phyloP scores from a whole-genome alignment of 2,113 vertebrate genomes.

The Nerophis ophidion region DNA sequence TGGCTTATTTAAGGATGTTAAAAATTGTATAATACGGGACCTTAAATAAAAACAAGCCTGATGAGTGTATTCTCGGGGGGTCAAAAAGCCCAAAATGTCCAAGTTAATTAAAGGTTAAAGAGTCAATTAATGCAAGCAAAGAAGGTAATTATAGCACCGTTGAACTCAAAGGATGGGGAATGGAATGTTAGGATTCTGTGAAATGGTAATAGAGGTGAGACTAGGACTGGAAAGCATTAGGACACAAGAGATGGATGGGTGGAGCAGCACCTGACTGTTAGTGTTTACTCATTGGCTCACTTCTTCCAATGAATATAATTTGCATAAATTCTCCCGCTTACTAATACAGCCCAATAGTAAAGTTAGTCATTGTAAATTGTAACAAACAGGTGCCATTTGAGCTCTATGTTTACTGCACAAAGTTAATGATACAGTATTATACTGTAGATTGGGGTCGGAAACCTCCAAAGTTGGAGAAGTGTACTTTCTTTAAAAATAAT shows the following conservation, averaged over 20 bases:
- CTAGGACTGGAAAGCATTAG: slow-evolving; percentile 20
- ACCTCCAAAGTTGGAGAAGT: too few relatives aligned
- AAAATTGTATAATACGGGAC: too few relatives aligned
- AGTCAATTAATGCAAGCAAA: neutral
- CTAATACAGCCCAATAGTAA: slow-evolving; percentile 1
- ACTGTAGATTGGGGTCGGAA: too few relatives aligned
- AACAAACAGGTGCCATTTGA: too few relatives aligned
- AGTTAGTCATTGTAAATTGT: neutral
- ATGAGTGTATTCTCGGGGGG: slow-evolving; percentile 6
- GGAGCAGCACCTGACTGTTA: slow-evolving; percentile 57
- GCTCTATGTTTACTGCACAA: too few relatives aligned
- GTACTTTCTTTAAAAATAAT: too few relatives aligned
- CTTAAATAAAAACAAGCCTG: too few relatives aligned
- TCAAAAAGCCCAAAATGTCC: slow-evolving; percentile 49
- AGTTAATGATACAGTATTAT: too few relatives aligned
- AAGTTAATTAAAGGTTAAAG: slow-evolving; percentile 11
- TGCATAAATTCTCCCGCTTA: slow-evolving; percentile 1
- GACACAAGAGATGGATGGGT: slow-evolving; percentile 45
- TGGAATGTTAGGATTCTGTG: slow-evolving; percentile 29
- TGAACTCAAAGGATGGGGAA: slow-evolving; percentile 16
- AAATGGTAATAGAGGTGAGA: slow-evolving; percentile 19
- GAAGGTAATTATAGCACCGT: slow-evolving; percentile 13
- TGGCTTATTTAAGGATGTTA: too few relatives aligned
- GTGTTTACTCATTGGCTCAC: neutral
- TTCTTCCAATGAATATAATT: neutral